Percentiles rank a stretch among this genome's conserved stretches.
These are phyloP conservation scores for Dinoponera quadriceps DNA, from an alignment of 1,140 invertebrate genomes.

Conservation along the genomic window DNA sequence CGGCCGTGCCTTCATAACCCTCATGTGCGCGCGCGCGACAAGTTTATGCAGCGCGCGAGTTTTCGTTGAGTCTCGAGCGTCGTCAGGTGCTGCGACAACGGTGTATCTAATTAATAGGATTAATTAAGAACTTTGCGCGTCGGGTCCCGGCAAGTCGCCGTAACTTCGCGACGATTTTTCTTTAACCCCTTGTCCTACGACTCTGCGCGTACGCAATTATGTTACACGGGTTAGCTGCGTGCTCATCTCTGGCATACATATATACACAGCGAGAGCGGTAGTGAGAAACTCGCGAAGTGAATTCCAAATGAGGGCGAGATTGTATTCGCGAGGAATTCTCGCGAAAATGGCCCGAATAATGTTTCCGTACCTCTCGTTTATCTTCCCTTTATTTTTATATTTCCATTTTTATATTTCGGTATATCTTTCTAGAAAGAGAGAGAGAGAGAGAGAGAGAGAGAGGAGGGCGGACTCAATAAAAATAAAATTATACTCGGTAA, in stretches of 20 bases:
- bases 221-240: conserved; percentile 51
- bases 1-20: conserved; percentile 21
- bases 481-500: background rate
- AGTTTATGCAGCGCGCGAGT: conserved; percentile 55
- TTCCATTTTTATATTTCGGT: background rate
- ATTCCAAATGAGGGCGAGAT: conserved; percentile 24
- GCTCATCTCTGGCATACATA: conserved; percentile 36
- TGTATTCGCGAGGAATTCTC: conserved; percentile 18
- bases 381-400: background rate
- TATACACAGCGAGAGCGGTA: background rate
- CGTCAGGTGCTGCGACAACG: conserved; percentile 68
- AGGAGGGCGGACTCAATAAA: background rate
- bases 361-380: background rate
- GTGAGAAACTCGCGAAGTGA: conserved; percentile 13
- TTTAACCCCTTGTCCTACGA: conserved; percentile 40
- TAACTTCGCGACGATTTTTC: conserved; percentile 70
- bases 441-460: too few species aligned
- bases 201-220: conserved; percentile 47
- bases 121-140: conserved; percentile 76
- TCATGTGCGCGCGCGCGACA: conserved; percentile 31
- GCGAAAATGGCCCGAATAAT: conserved; percentile 32
- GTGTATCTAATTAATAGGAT: conserved; percentile 78
- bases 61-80: conserved; percentile 49
- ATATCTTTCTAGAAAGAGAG: background rate
- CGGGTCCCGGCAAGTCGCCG: conserved; percentile 26